Evolutionary conservation across 2,888 invertebrate species (phyloP).

Genomic region (Dermolepida albohirtum): DNA sequence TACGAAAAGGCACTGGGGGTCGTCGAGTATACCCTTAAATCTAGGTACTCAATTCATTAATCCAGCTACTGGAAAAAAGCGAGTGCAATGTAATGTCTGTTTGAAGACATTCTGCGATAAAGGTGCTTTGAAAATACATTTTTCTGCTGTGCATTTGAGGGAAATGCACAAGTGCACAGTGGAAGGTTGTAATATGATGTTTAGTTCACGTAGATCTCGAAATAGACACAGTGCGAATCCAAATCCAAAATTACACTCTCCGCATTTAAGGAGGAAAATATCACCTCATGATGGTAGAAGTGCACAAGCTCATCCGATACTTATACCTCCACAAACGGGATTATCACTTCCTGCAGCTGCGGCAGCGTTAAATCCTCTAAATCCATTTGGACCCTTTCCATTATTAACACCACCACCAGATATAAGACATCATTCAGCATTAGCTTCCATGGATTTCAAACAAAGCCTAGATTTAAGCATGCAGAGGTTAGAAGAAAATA

Average conservation of each 20-base stretch:
- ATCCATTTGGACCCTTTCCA: slow-evolving; percentile 84
- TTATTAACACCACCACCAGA: slow-evolving; percentile 78
- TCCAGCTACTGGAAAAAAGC: slow-evolving; percentile 93
- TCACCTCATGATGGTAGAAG: slow-evolving; percentile 94
- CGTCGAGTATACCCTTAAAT: slow-evolving; percentile 81
- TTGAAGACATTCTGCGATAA: slow-evolving; percentile 99
- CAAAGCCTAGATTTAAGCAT: slow-evolving; percentile 72
- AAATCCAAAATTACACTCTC: slow-evolving; percentile 97
- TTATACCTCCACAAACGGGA: slow-evolving; percentile 80
- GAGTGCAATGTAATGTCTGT: slow-evolving; percentile 98
- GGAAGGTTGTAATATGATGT: slow-evolving; percentile 99
- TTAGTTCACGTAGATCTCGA: slow-evolving; percentile 94
- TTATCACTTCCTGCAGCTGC: slow-evolving; percentile 69
- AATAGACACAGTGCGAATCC: slow-evolving; percentile 98
- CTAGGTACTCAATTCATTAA: slow-evolving; percentile 92
- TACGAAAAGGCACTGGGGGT: slow-evolving; percentile 84
- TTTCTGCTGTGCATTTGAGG: slow-evolving; percentile 96
- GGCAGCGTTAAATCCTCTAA: slow-evolving; percentile 73
- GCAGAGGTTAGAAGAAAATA: slow-evolving; percentile 67
- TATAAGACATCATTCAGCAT: slow-evolving; percentile 71
- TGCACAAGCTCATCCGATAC: slow-evolving; percentile 85
- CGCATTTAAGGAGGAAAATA: slow-evolving; percentile 92
- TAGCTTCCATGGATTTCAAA: slow-evolving; percentile 73
- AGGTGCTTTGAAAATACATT: slow-evolving; percentile 98
- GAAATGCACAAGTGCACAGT: slow-evolving; percentile 99